Percentiles rank a stretch among this genome's conserved stretches.
phyloP scores from a whole-genome alignment of 1,140 invertebrate genomes.

The Wiebesia pumilae region DNA sequence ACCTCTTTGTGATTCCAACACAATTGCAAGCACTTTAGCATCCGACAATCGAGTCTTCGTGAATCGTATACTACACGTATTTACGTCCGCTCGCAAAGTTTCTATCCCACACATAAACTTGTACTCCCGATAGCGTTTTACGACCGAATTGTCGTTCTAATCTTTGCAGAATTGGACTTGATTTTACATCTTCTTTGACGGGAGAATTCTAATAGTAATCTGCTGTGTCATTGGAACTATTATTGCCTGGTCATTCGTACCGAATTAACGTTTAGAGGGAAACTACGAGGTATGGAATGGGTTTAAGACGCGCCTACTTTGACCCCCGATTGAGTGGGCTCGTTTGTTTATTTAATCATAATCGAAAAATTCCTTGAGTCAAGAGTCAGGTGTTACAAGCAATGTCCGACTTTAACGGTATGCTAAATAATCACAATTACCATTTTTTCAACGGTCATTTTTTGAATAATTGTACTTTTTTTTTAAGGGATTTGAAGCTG shows the following conservation, averaged over 20 bases:
- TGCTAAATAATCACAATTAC: no score
- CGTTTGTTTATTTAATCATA: neutral
- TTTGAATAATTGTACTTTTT: no score
- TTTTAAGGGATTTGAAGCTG: no score
- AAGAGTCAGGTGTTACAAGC: no score
- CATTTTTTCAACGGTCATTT: no score
- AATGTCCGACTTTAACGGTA: no score
- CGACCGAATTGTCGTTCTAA: neutral
- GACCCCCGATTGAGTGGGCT: neutral
- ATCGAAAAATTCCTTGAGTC: no score
- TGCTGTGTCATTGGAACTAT: neutral
- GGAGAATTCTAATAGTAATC: neutral
- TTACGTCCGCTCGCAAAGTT: neutral
- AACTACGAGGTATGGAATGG: neutral
- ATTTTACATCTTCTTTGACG: neutral
- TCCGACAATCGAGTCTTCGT: neutral
- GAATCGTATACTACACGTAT: neutral
- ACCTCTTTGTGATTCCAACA: conserved; percentile 1
- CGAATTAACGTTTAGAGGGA: neutral
- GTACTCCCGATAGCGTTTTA: neutral
- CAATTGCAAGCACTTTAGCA: neutral
- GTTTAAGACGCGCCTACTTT: neutral
- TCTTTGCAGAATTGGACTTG: neutral
- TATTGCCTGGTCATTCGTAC: neutral
- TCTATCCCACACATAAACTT: neutral